Evolutionary conservation across 2,888 invertebrate genomes (phyloP).

Genomic region (Eupithecia pulchellata): DNA sequence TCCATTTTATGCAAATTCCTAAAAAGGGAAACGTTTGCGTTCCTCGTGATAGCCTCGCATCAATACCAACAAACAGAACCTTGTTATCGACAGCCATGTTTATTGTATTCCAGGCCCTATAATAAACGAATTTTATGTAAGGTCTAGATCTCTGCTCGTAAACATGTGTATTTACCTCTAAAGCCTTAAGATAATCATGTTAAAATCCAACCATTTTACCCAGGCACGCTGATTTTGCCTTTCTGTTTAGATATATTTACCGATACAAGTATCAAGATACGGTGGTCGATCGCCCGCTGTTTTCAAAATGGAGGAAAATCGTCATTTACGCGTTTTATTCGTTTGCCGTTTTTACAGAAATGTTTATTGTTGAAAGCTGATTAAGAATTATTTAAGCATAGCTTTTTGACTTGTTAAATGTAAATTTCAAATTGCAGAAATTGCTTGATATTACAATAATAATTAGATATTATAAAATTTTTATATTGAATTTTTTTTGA

Average conservation of each 20-base stretch:
- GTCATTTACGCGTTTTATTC: slow-evolving; percentile 34
- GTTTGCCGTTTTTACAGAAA: slow-evolving; percentile 32
- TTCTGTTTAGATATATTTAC: slow-evolving; percentile 16
- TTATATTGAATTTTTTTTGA: too few species aligned
- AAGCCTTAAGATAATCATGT: slow-evolving; percentile 38
- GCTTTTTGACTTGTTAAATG: neutral
- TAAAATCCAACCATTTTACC: slow-evolving; percentile 28
- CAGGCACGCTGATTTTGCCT: slow-evolving; percentile 22
- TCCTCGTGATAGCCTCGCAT: slow-evolving; percentile 31
- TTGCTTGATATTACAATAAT: neutral
- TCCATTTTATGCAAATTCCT: slow-evolving; percentile 14
- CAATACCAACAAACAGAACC: slow-evolving; percentile 36
- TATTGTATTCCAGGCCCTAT: slow-evolving; percentile 28
- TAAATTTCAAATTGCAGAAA: slow-evolving; percentile 7
- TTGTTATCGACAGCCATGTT: slow-evolving; percentile 33
- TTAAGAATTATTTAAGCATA: slow-evolving; percentile 20
- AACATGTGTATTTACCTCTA: slow-evolving; percentile 41
- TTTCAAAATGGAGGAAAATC: slow-evolving; percentile 34
- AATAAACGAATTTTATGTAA: slow-evolving; percentile 38
- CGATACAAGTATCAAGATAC: slow-evolving; percentile 26
- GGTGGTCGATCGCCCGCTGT: slow-evolving; percentile 33
- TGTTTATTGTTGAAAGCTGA: slow-evolving; percentile 36
- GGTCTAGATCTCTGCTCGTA: slow-evolving; percentile 42
- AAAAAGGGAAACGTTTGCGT: slow-evolving; percentile 12
- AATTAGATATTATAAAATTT: too few species aligned